Evolutionary conservation across 2,113 vertebrate species (phyloP).

Genomic region (Pavo muticus): DNA sequence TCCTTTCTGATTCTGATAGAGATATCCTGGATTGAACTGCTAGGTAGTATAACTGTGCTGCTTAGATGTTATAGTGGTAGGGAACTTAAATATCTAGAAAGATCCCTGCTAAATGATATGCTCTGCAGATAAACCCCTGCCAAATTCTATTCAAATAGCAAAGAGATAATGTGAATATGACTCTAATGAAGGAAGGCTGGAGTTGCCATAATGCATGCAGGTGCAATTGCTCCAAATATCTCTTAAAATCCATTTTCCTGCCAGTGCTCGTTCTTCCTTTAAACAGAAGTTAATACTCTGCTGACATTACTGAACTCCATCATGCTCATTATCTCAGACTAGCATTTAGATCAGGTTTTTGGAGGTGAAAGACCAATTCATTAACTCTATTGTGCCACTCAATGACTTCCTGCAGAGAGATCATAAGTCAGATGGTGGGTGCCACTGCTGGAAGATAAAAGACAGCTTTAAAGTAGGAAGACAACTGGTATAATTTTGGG

Average conservation of each 20-base stretch:
- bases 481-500: conserved; percentile 60
- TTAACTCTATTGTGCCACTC: conserved; percentile 73
- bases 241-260: conserved; percentile 75
- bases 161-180: conserved; percentile 71
- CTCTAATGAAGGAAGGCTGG: conserved; percentile 73
- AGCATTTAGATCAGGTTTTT: conserved; percentile 73
- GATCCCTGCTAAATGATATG: neutral
- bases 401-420: conserved; percentile 70
- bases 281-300: conserved; percentile 74
- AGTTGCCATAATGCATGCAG: conserved; percentile 71
- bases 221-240: conserved; percentile 76
- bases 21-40: neutral
- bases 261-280: conserved; percentile 70
- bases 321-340: conserved; percentile 69
- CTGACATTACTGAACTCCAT: conserved; percentile 73
- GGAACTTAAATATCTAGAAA: conserved; percentile 37
- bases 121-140: conserved; percentile 52
- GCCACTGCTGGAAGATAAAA: conserved; percentile 59
- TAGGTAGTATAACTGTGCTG: neutral
- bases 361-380: conserved; percentile 75
- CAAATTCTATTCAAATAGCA: conserved; percentile 69
- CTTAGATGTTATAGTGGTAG: neutral
- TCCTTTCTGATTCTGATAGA: neutral
- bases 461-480: conserved; percentile 64
- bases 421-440: conserved; percentile 66